Evolutionary conservation across 2,113 vertebrate genomes (phyloP).

Genomic region (Eurystomus gularis): DNA sequence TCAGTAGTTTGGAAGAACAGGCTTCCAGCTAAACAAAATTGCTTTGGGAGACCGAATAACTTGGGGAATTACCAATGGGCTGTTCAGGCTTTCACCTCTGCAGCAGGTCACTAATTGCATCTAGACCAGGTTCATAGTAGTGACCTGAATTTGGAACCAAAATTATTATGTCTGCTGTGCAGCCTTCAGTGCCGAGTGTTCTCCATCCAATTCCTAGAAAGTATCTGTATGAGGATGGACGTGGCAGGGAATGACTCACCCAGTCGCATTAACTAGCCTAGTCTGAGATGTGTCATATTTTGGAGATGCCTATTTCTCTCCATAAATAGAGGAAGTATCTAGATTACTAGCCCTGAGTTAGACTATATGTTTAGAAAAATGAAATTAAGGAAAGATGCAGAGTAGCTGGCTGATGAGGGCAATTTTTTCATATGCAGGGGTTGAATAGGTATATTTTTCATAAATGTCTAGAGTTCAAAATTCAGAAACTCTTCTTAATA

Average conservation of each 20-base stretch:
- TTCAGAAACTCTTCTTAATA: not conserved
- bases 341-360: not conserved
- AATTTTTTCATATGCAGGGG: not conserved
- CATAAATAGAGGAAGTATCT: not conserved
- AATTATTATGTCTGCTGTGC: not conserved
- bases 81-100: slow-evolving; percentile 45
- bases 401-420: not conserved
- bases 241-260: not conserved
- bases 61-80: slow-evolving; percentile 45
- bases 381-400: not conserved
- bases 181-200: not conserved
- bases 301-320: not conserved
- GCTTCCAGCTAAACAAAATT: slow-evolving; percentile 69
- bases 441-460: not conserved
- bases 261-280: not conserved
- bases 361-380: not conserved
- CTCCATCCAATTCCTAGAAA: not conserved
- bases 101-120: slow-evolving; percentile 64
- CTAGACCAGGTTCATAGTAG: slow-evolving; percentile 22
- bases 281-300: not conserved
- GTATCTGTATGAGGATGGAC: not conserved
- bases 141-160: slow-evolving; percentile 34
- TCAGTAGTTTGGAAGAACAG: slow-evolving; percentile 53
- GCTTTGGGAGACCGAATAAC: slow-evolving; percentile 62
- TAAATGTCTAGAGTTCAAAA: not conserved